Evolutionary conservation across 2,888 invertebrate genomes (phyloP).

Genomic region (Parnassius orleans): DNA sequence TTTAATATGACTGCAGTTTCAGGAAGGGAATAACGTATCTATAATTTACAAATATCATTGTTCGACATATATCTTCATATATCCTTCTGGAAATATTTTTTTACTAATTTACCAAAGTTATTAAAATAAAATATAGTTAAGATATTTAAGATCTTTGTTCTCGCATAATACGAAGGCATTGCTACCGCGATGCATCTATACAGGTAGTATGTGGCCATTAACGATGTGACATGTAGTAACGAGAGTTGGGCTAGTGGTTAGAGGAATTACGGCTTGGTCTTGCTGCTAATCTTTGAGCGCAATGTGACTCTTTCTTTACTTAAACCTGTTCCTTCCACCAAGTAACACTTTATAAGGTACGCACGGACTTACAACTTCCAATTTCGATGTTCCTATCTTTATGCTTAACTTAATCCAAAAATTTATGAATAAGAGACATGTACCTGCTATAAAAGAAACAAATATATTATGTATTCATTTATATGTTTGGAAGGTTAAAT

Average conservation of each 20-base stretch:
- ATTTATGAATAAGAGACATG: background rate
- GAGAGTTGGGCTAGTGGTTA: conserved; percentile 20
- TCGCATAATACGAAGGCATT: conserved; percentile 27
- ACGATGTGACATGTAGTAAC: conserved; percentile 23
- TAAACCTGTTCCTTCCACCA: conserved; percentile 15
- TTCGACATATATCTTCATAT: no score
- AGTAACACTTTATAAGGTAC: conserved; percentile 20
- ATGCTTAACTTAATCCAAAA: conserved; percentile 9
- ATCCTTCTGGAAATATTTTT: no score
- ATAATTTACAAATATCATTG: no score
- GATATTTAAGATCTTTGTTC: no score
- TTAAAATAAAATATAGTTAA: no score
- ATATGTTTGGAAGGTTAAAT: no score
- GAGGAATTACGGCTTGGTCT: conserved; percentile 18
- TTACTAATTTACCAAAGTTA: no score
- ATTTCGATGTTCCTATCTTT: conserved; percentile 17
- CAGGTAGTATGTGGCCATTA: conserved; percentile 29
- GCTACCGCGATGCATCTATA: conserved; percentile 8
- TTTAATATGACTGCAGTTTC: background rate
- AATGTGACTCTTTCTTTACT: conserved; percentile 8
- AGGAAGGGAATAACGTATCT: no score
- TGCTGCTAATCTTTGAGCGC: conserved; percentile 17
- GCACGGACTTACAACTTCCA: conserved; percentile 18
- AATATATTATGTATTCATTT: background rate
- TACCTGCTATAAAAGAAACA: background rate